Evolutionary conservation across 2,888 invertebrate species (phyloP), one percentile per base, ranked within the genome.

Genomic region (Aphidoletes aphidimyza): DNA sequence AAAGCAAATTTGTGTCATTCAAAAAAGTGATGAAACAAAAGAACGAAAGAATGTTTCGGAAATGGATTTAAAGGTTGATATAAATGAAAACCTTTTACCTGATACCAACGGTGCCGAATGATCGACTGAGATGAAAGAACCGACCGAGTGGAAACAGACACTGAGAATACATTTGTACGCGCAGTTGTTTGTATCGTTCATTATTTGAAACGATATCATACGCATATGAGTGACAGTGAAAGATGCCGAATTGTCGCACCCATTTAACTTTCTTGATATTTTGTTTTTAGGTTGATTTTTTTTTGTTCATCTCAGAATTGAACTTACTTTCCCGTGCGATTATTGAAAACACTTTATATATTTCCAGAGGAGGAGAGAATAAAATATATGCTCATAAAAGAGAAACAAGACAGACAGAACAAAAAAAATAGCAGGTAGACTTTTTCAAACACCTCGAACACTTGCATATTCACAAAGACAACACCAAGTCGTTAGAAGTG

Each of bases 11-110:
- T 2, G 54, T 22, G 26, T n/a, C n/a, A n/a, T n/a, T n/a, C n/a
- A n/a, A 8, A 26, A 26, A 47, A 54, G 54, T n/a, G 54, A 22
- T 8, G 1, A 26, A 14, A 5, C 30, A 69, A 30, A 69, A 69
- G 30, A 1, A n/a, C 0, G 3, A 69, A 69, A 69, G 3, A 30
- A 26, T 30, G 5, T 30, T 69, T 69, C 34, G 69, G 69, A 34
- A 69, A 69, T 69, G 69, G 69, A 69, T 69, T 69, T 69, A 34
- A 69, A 69, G 30, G 30, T 69, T 69, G 22, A 11, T 3, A 54
- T 26, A 54, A 54, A 54, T 69, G 17, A 14, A 69, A 69, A 69
- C 69, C 69, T 69, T 69, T 69, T 69, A 69, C 69, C 69, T 69
- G 30, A 54, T 54, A 22, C n/a, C 3, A 14, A 47, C 2, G 17